Evolutionary conservation across 2,888 invertebrate species (phyloP).

Genomic region (Drosophila tanythrix): DNA sequence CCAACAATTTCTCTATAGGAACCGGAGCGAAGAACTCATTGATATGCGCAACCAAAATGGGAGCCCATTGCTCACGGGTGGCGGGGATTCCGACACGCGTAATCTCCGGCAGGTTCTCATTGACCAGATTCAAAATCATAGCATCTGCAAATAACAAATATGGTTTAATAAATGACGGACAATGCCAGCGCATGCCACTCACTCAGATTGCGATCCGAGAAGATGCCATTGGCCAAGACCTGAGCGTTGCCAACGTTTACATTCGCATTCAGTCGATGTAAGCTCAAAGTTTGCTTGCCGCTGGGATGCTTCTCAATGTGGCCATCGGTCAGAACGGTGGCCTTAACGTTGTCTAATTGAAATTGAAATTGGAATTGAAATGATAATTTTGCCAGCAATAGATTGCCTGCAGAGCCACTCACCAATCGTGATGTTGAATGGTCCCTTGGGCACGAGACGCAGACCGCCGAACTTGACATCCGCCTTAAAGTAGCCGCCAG

Average conservation of each 20-base stretch:
- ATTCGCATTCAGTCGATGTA: constrained; percentile 81
- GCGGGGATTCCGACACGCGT: constrained; percentile 86
- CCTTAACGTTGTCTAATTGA: constrained; percentile 75
- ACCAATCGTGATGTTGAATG: constrained; percentile 88
- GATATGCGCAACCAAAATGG: constrained; percentile 81
- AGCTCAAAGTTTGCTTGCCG: constrained; percentile 70
- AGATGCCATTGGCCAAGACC: constrained; percentile 82
- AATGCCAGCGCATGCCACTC: constrained; percentile 24
- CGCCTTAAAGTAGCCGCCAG: constrained; percentile 88
- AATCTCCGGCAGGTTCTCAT: constrained; percentile 86
- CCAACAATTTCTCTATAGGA: constrained; percentile 83
- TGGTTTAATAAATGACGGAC: not conserved
- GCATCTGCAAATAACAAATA: constrained; percentile 62
- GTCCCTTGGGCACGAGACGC: constrained; percentile 87
- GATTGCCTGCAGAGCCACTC: constrained; percentile 61
- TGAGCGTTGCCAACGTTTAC: constrained; percentile 78
- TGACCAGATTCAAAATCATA: constrained; percentile 85
- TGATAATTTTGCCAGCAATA: too few relatives aligned
- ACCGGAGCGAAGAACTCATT: constrained; percentile 83
- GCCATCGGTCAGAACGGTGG: constrained; percentile 80
- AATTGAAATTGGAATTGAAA: not conserved
- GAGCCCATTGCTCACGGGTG: constrained; percentile 84
- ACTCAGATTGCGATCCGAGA: constrained; percentile 83
- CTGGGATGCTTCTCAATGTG: constrained; percentile 69
- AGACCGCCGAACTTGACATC: constrained; percentile 88